Base-by-base conservation (phyloP, 2,113 vertebrate species). In the Rhinoderma darwinii region DNA sequence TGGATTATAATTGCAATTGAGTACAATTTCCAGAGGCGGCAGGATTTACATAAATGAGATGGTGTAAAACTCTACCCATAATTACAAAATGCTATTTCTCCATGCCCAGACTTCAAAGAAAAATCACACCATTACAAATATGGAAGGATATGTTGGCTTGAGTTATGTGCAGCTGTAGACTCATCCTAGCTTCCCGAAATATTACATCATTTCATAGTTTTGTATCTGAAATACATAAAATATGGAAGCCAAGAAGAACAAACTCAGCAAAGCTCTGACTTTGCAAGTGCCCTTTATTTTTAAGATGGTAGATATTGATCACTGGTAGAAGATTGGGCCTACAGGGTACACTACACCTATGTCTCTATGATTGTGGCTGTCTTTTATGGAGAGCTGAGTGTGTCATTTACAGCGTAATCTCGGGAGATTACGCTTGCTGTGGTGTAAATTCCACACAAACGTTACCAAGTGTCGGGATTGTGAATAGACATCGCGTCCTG, bases 81-180 rank as follows among this genome's bases (percentile, higher is more conserved):
- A 82, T 82, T 82, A 82, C 17, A 39, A 20, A 82, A 82, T 5
- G 17, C 56, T 66, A 82, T 66, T 37, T 82, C 56, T 14, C 39
- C 15, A 66, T 63, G 79, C 56, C 47, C 79, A 82, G 79, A 27
- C 59, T 82, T 44, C 5, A n/a, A 41, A 63, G 8, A 30, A 44
- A 61, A 82, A 82, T 17, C 18, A 43, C 54, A 66, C 18, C 41
- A 66, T 82, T 66, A 44, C 14, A 82, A 63, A 82, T 39, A 63
- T 82, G 35, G 56, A 63, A 44, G 79, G 17, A 66, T 30, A 82
- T 82, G 39, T 66, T 82, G 79, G 79, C 79, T 4, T 66, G 20
- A 82, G 7, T 43, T 41, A 37, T 44, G 41, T 56, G 79, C 39
- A 82, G 79, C 79, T 82, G 79, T 44, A 82, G 41, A 66, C 9